Evolutionary conservation across 2,113 vertebrate genomes (phyloP).

Genomic region (Asarcornis scutulata): DNA sequence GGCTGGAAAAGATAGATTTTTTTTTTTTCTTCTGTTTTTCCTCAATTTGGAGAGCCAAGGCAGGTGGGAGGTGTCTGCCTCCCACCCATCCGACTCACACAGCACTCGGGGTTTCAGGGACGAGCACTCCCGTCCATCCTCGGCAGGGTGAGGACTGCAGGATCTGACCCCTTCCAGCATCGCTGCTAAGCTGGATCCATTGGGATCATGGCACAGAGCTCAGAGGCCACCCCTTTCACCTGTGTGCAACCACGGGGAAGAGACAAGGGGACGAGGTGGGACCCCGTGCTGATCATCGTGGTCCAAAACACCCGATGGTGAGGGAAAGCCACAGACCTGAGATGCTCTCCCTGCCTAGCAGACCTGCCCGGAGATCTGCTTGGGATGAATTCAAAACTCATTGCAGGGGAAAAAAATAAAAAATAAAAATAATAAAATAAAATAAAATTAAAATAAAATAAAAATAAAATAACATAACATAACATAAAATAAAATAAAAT

Average conservation of each 20-base stretch:
- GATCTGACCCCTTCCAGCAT: background rate
- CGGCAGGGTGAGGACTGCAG: background rate
- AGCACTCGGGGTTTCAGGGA: background rate
- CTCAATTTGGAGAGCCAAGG: no score
- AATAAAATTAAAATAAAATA: no score
- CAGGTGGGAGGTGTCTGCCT: background rate
- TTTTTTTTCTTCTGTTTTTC: background rate
- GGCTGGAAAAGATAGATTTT: background rate
- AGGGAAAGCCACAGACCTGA: background rate
- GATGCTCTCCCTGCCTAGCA: background rate
- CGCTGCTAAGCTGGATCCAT: background rate
- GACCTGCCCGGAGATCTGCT: background rate
- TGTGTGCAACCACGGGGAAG: background rate
- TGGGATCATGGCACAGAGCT: background rate
- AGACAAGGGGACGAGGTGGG: no score
- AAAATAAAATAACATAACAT: no score
- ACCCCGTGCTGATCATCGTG: background rate
- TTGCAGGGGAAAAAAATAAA: accelerated
- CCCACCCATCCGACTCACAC: background rate
- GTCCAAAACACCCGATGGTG: background rate
- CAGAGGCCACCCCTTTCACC: no score
- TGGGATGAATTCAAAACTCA: background rate
- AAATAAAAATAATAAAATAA: no score
- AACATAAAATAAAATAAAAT: no score
- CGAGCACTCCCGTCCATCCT: background rate